A percentile compares a stretch with the other conserved stretches of the same genome.
Evolutionary conservation across 2,888 invertebrate genomes (phyloP).

Genomic region (Ptychoptera albimana): DNA sequence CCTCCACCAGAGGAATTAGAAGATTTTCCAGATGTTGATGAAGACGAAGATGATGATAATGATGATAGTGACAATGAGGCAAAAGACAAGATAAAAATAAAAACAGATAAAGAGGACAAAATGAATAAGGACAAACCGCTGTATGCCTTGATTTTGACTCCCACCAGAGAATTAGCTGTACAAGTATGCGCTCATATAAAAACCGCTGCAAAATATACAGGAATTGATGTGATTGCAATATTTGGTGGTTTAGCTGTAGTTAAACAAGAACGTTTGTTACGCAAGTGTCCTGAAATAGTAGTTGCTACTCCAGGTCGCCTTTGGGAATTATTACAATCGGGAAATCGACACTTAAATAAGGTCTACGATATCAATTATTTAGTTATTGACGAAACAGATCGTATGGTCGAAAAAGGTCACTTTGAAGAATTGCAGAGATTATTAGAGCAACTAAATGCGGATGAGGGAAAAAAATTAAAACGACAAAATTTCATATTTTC

Average conservation of each 20-base stretch:
- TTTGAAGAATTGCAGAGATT: conserved; percentile 80
- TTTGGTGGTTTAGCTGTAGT: conserved; percentile 90
- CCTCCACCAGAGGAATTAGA: conserved; percentile 25
- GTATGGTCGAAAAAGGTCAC: conserved; percentile 94
- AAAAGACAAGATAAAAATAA: conserved; percentile 6
- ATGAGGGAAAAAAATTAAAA: conserved; percentile 37
- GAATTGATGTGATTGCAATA: conserved; percentile 58
- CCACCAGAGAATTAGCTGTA: conserved; percentile 89
- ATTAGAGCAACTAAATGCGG: conserved; percentile 61
- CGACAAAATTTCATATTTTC: conserved; percentile 95
- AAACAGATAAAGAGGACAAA: conserved; percentile 10
- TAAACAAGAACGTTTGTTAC: conserved; percentile 81
- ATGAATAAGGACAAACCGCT: conserved; percentile 24
- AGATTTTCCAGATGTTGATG: conserved; percentile 15
- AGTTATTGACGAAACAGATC: conserved; percentile 95
- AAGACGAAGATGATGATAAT: conserved; percentile 14
- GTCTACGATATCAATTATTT: conserved; percentile 63
- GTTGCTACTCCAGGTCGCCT: conserved; percentile 94
- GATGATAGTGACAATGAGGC: conserved; percentile 11
- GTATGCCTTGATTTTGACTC: conserved; percentile 79
- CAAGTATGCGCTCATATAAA: conserved; percentile 81
- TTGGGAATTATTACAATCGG: conserved; percentile 81
- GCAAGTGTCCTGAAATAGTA: conserved; percentile 75
- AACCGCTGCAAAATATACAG: conserved; percentile 64
- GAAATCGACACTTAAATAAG: conserved; percentile 58